A percentile compares a stretch with the other conserved stretches of the same genome.
These are phyloP conservation scores for Drosophila biarmipes DNA, from an alignment of 1,140 invertebrate species.

Conservation along the genomic window DNA sequence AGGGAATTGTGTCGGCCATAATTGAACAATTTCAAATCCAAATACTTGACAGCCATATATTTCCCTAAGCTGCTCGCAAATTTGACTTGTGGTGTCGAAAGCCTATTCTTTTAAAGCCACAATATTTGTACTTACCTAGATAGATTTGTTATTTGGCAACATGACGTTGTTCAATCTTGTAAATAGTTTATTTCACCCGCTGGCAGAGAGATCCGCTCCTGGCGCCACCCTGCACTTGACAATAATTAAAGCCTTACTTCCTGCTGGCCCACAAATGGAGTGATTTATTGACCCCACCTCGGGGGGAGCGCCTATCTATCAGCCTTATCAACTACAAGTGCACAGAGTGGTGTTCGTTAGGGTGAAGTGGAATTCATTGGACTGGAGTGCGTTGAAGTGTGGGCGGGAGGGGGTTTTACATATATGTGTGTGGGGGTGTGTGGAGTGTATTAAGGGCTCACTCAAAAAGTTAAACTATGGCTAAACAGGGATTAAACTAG, in stretches of 20 bases:
- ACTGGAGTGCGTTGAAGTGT: not conserved
- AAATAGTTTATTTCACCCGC: not conserved
- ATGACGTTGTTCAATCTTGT: not conserved
- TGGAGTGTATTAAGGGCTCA: not conserved
- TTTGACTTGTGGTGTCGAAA: not conserved
- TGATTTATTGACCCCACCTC: conserved; percentile 46
- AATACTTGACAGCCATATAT: not conserved
- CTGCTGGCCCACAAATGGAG: conserved; percentile 30
- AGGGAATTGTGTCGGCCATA: conserved; percentile 2
- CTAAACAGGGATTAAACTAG: conserved; percentile 30
- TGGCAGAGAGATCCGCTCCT: not conserved
- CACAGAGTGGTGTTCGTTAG: conserved; percentile 16
- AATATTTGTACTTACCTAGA: not conserved
- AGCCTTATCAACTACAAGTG: conserved; percentile 44
- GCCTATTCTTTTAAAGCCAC: not conserved
- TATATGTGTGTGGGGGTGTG: not conserved
- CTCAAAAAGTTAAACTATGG: conserved; percentile 14
- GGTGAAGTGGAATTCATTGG: not conserved
- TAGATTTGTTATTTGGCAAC: not conserved
- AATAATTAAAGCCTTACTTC: conserved; percentile 42
- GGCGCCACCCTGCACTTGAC: conserved; percentile 4
- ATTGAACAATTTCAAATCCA: not conserved
- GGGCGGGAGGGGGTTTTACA: not conserved
- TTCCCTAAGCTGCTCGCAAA: not conserved
- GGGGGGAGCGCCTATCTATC: conserved; percentile 35